phyloP scores from a whole-genome alignment of 2,113 vertebrate genomes.

The Sialia sialis region DNA sequence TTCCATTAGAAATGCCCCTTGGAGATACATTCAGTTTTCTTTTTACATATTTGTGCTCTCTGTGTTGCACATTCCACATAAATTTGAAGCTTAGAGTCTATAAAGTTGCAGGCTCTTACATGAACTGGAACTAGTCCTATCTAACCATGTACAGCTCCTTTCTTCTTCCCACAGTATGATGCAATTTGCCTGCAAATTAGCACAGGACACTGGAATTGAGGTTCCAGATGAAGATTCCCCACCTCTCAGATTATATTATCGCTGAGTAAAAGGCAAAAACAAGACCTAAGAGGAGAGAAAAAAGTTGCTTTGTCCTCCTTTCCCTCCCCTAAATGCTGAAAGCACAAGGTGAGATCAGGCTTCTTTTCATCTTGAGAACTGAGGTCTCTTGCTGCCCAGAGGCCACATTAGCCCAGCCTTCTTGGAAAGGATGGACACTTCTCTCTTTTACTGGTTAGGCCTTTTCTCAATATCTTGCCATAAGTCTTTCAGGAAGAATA shows the following conservation, averaged over 20 bases:
- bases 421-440: neutral
- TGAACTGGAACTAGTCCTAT: neutral
- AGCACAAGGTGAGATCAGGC: neutral
- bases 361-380: neutral
- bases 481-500: neutral
- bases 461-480: neutral
- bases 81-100: neutral
- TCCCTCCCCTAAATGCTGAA: neutral
- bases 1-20: neutral
- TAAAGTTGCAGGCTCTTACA: neutral
- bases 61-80: neutral
- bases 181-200: neutral
- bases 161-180: neutral
- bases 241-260: neutral
- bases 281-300: neutral
- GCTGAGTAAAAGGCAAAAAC: neutral
- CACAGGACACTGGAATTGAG: neutral
- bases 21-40: neutral
- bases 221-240: neutral
- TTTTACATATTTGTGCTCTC: neutral
- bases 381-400: neutral
- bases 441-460: neutral
- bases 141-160: neutral
- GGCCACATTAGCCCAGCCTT: neutral
- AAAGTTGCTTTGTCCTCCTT: neutral